These are phyloP conservation scores for Chrysaora quinquecirrha DNA, from an alignment of 30 jellyfish, hydroid and myxozoan genomes.

Conservation along the genomic window DNA sequence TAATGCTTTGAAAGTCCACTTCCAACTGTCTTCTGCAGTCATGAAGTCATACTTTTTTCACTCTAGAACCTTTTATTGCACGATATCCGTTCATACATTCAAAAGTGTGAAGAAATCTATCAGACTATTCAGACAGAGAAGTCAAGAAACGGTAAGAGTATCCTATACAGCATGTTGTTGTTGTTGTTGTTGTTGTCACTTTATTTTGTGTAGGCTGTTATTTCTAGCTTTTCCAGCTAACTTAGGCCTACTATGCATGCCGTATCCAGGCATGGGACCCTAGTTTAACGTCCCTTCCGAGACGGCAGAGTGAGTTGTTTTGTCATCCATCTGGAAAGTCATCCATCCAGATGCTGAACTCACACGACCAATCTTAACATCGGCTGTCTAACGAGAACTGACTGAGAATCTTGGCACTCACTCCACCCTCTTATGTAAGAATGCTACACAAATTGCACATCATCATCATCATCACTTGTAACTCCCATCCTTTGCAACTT, in stretches of 20 bases:
- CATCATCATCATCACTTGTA: background rate
- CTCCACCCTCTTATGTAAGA: background rate
- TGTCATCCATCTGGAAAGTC: no score
- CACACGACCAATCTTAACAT: no score
- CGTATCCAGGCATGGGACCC: no score
- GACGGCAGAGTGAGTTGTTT: no score
- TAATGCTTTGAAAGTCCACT: background rate
- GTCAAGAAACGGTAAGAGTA: constrained; percentile 3
- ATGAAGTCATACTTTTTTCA: background rate
- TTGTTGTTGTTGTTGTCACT: background rate
- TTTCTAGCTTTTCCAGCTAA: no score
- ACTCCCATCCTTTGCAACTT: no score
- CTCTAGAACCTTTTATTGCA: constrained; percentile 32
- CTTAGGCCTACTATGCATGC: no score
- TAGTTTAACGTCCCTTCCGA: no score
- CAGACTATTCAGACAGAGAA: constrained; percentile 2
- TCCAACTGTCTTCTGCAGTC: background rate
- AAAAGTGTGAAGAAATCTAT: constrained; percentile 49
- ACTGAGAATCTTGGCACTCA: background rate
- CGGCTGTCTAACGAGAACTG: background rate
- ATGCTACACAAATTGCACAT: background rate
- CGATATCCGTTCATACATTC: constrained; percentile 35
- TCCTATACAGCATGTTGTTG: background rate
- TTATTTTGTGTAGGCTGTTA: no score
- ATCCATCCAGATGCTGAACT: no score